Evolutionary conservation across 2,888 invertebrate species (phyloP).

Genomic region (Drosophila mettleri): DNA sequence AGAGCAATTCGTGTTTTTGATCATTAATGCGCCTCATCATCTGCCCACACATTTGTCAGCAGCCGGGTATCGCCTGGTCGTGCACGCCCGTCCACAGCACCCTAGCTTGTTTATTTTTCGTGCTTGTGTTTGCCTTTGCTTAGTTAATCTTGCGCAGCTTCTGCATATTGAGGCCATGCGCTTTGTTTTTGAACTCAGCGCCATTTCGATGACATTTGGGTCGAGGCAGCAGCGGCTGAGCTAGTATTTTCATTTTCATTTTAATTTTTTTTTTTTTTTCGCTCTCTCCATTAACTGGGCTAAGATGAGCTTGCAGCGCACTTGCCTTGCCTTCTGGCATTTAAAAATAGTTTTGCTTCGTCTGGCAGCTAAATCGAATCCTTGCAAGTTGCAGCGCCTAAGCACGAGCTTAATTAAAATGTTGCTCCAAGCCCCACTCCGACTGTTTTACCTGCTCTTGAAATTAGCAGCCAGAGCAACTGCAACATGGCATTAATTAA

Average conservation of each 20-base stretch:
- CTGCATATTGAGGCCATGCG: conserved; percentile 19
- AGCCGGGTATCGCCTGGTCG: neutral
- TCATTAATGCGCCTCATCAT: no score
- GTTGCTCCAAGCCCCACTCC: neutral
- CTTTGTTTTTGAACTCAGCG: conserved; percentile 11
- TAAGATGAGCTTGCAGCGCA: conserved; percentile 37
- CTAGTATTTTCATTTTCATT: conserved; percentile 1
- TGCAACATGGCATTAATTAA: conserved; percentile 35
- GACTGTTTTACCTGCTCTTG: neutral
- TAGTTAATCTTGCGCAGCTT: conserved; percentile 22
- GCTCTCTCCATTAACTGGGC: conserved; percentile 21
- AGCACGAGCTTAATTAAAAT: conserved; percentile 39
- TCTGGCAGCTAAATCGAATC: conserved; percentile 37
- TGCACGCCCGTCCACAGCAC: neutral
- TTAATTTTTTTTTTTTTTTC: neutral
- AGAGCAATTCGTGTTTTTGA: no score
- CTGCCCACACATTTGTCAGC: neutral
- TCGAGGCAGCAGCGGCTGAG: conserved; percentile 19
- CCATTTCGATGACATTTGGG: conserved; percentile 21
- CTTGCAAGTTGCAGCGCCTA: conserved; percentile 29
- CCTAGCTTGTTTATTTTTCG: neutral
- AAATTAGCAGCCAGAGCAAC: conserved; percentile 4
- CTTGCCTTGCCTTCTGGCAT: conserved; percentile 7
- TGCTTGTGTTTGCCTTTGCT: neutral
- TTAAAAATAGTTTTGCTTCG: conserved; percentile 4